Evolutionary conservation across 2,888 invertebrate species (phyloP).

Genomic region (Apotomis turbidana): DNA sequence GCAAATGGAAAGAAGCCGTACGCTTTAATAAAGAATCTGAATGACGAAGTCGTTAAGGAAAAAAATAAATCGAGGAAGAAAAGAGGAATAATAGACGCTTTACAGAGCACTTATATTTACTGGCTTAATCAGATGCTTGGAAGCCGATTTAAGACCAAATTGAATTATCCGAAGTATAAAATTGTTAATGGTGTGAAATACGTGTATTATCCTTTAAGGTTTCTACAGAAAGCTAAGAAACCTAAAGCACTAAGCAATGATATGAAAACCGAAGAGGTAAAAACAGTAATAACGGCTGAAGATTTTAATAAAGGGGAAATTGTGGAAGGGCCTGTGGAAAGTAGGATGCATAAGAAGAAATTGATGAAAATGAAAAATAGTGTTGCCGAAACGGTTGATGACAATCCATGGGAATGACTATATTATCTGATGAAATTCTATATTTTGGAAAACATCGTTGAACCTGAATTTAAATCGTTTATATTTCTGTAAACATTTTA

Average conservation of each 20-base stretch:
- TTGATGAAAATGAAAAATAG: constrained; percentile 67
- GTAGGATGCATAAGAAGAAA: constrained; percentile 65
- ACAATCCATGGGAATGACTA: constrained; percentile 81
- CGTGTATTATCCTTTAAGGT: constrained; percentile 64
- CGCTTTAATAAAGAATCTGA: constrained; percentile 45
- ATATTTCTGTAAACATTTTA: constrained; percentile 60
- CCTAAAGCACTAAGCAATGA: constrained; percentile 51
- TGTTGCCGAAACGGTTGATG: constrained; percentile 69
- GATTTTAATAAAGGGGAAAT: constrained; percentile 78
- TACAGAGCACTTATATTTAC: constrained; percentile 70
- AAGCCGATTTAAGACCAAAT: constrained; percentile 54
- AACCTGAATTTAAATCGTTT: constrained; percentile 70
- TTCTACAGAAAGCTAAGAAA: constrained; percentile 56
- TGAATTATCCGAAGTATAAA: constrained; percentile 62
- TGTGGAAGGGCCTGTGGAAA: constrained; percentile 64
- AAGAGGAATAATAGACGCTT: constrained; percentile 65
- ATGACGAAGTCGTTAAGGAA: constrained; percentile 50
- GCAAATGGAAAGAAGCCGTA: constrained; percentile 44
- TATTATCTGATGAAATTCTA: constrained; percentile 76
- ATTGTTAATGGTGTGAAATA: constrained; percentile 71
- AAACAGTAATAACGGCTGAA: constrained; percentile 59
- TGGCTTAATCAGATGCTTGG: constrained; percentile 68
- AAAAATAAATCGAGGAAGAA: constrained; percentile 58
- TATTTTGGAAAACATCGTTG: constrained; percentile 70
- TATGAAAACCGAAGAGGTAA: constrained; percentile 37